Conservation (phyloP, 1,140 invertebrate species). For the Neuroterus valhalla region DNA sequence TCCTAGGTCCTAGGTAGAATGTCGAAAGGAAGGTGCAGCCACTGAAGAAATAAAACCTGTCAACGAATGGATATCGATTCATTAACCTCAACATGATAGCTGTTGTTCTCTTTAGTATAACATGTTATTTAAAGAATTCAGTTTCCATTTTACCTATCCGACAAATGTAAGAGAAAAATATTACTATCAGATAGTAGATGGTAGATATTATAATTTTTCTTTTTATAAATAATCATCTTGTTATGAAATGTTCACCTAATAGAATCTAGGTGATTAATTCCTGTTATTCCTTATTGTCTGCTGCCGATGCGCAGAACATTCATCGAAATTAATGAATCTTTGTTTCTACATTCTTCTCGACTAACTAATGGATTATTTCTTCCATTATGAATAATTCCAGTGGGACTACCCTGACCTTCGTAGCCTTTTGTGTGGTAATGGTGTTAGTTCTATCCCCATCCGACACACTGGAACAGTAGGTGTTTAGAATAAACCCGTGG, state of each 20-base stretch:
- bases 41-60: slow-evolving; percentile 28
- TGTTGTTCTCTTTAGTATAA: not conserved
- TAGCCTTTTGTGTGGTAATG: not conserved
- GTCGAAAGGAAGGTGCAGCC: not conserved
- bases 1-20: slow-evolving; percentile 14
- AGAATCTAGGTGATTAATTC: too few relatives aligned
- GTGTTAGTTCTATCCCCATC: not conserved
- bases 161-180: too few relatives aligned
- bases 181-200: too few relatives aligned
- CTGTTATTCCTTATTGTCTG: too few relatives aligned
- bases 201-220: too few relatives aligned
- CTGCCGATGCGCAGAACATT: too few relatives aligned
- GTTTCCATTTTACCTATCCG: not conserved
- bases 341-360: slow-evolving; percentile 37
- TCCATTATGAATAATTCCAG: slow-evolving; percentile 32
- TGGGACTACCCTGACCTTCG: not conserved
- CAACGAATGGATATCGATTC: slow-evolving; percentile 17
- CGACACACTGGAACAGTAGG: slow-evolving; percentile 6
- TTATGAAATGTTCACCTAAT: too few relatives aligned
- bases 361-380: slow-evolving; percentile 40
- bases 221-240: too few relatives aligned
- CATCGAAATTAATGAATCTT: slow-evolving; percentile 48
- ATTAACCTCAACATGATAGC: not conserved
- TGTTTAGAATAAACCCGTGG: slow-evolving; percentile 7
- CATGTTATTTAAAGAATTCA: slow-evolving; percentile 14